Evolutionary conservation across 2,888 invertebrate species (phyloP).

Genomic region (Mythimna pallens): DNA sequence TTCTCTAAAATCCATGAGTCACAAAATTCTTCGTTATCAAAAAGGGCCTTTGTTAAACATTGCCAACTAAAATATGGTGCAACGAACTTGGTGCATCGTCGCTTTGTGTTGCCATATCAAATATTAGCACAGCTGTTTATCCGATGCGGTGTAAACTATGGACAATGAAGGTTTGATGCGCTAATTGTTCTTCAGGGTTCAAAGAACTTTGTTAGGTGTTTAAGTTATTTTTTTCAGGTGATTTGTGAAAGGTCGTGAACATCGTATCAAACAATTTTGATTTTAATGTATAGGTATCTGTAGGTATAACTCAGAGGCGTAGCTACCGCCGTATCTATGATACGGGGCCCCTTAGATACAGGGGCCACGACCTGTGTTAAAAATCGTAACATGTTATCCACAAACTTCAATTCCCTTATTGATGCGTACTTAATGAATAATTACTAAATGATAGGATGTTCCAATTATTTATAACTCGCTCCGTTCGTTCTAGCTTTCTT

Average conservation of each 20-base stretch:
- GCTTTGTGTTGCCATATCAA: constrained; percentile 70
- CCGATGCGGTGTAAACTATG: constrained; percentile 56
- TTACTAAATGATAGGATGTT: no score
- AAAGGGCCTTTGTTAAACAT: constrained; percentile 77
- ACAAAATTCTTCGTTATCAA: constrained; percentile 80
- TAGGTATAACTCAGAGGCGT: no score
- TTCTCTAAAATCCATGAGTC: constrained; percentile 73
- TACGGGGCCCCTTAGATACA: no score
- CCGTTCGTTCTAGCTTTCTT: no score
- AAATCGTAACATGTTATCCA: no score
- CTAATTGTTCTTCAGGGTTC: constrained; percentile 51
- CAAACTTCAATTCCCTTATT: no score
- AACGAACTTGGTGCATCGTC: constrained; percentile 70
- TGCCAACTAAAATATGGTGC: constrained; percentile 76
- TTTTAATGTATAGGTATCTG: not conserved
- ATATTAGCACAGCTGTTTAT: constrained; percentile 81
- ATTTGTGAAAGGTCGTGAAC: not conserved
- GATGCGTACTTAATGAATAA: no score
- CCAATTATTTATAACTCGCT: no score
- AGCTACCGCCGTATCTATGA: no score
- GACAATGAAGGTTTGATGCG: constrained; percentile 61
- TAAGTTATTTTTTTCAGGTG: constrained; percentile 9
- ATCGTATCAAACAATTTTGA: not conserved
- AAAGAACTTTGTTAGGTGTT: constrained; percentile 41
- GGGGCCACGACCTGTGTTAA: no score